A percentile compares a stretch with the other conserved stretches of the same genome.
These are phyloP conservation scores for Petrophora chlorosata DNA, from an alignment of 2,888 invertebrate species.

Conservation along the genomic window DNA sequence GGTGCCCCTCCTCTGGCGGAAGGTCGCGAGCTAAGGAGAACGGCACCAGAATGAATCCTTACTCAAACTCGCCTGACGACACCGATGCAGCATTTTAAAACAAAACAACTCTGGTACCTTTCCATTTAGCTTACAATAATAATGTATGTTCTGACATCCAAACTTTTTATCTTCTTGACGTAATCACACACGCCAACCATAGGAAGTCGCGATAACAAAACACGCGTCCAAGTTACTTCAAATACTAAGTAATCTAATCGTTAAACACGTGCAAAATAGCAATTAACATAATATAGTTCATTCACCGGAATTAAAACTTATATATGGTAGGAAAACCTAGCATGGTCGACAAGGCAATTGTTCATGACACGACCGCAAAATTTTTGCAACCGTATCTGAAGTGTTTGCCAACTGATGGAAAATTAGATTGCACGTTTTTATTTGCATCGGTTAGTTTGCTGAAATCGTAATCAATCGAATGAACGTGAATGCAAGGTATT, in stretches of 20 bases:
- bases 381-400: conserved; percentile 49
- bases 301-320: conserved; percentile 59
- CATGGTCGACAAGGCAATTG: conserved; percentile 42
- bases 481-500: conserved; percentile 62
- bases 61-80: conserved; percentile 61
- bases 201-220: conserved; percentile 59
- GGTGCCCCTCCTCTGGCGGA: conserved; percentile 79
- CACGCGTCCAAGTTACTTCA: conserved; percentile 51
- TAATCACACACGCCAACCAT: conserved; percentile 45
- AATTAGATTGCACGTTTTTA: conserved; percentile 48
- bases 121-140: conserved; percentile 2
- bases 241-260: conserved; percentile 65
- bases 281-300: conserved; percentile 66
- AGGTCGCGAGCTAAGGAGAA: conserved; percentile 80
- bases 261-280: conserved; percentile 53
- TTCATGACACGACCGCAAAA: conserved; percentile 44
- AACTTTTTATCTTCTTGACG: conserved; percentile 29
- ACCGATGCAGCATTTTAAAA: conserved; percentile 17
- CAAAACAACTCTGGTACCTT: neutral
- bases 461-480: conserved; percentile 56
- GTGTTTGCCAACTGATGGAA: conserved; percentile 46
- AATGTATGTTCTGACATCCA: conserved; percentile 21
- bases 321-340: conserved; percentile 41
- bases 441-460: conserved; percentile 41
- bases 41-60: conserved; percentile 79